Conservation (phyloP, 2,797 vertebrate genomes). For the Brotula barbata region DNA sequence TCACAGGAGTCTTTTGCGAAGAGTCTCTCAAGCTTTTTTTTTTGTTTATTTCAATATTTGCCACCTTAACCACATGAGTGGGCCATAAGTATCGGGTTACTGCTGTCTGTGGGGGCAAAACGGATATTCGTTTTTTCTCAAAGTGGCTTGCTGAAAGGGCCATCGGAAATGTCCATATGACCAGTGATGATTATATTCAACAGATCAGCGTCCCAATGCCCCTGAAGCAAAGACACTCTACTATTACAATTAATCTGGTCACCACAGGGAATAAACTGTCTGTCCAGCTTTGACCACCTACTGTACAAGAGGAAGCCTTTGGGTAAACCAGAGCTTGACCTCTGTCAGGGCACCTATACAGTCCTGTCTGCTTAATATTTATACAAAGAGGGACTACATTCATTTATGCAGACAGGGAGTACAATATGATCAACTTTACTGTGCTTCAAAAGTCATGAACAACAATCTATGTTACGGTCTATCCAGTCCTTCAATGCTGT, state of each 20-base stretch:
- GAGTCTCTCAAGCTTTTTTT: slow-evolving; percentile 58
- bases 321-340: slow-evolving; percentile 35
- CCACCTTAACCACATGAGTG: slow-evolving; percentile 75
- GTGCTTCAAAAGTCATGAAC: slow-evolving; percentile 33
- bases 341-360: slow-evolving; percentile 45
- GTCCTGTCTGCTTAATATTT: slow-evolving; percentile 51
- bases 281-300: slow-evolving; percentile 63
- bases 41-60: slow-evolving; percentile 72
- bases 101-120: slow-evolving; percentile 71
- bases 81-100: slow-evolving; percentile 71
- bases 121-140: slow-evolving; percentile 65
- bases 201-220: slow-evolving; percentile 62
- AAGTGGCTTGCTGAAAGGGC: slow-evolving; percentile 70
- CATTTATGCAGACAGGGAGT: too few relatives aligned
- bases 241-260: slow-evolving; percentile 65
- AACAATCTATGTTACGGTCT: slow-evolving; percentile 32
- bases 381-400: slow-evolving; percentile 21
- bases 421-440: too few relatives aligned
- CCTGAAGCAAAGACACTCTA: slow-evolving; percentile 49
- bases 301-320: slow-evolving; percentile 41
- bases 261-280: slow-evolving; percentile 60
- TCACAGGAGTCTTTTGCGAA: slow-evolving; percentile 42
- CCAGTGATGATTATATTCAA: slow-evolving; percentile 70
- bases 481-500: slow-evolving; percentile 21
- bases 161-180: slow-evolving; percentile 68